Base-by-base conservation (phyloP, 37 sponge, comb jelly and placozoan species). In the Lycopodina hypogea region DNA sequence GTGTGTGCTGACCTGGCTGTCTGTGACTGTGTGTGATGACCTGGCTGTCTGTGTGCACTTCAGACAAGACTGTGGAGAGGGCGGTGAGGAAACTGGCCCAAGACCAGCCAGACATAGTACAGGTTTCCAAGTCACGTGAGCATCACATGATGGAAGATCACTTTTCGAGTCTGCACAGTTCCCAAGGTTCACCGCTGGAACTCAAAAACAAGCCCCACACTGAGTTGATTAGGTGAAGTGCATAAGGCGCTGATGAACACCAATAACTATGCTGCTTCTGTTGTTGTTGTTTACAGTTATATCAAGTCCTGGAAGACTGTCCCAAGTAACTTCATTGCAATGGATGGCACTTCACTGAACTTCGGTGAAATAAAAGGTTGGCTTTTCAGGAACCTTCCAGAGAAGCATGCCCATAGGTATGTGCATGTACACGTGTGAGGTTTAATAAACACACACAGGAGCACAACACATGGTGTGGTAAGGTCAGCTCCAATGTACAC, bases 361-460 rank as follows among this genome's bases (percentile, higher is more conserved):
- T 65, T 69, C 23, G 58, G 32, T 0, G 28, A 79, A 18, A 18
- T 85, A 8, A 90, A 77, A 61, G 76, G 73, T 0, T 90, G 90
- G 90, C 76, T 90, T 29, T 85, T 85, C 59, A 75, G 74, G 56
- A 80, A 90, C 65, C 69, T 90, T 17, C 86, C 90, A 21, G 50
- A 68, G 7, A 70, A 81, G 24, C 86, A 90, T 70, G 28, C 50
- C 0, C 60, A 77, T 78, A 79, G 79, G 89, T 89, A 37, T 15
- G 50, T 35, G 9, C 59, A 48, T 45, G 48, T 72, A 26, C 55
- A 55, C 21, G 29, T 8, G 34, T n/a, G n/a, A n/a, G n/a, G 21
- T 39, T 9, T 53, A 53, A 53, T 53, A 53, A 53, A 19, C 32
- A 64, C 12, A n/a, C 18, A 22, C 18, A 28, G 32, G 66, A 22